Conservation (phyloP, 1,140 invertebrate genomes). For the Helicoverpa armigera region DNA sequence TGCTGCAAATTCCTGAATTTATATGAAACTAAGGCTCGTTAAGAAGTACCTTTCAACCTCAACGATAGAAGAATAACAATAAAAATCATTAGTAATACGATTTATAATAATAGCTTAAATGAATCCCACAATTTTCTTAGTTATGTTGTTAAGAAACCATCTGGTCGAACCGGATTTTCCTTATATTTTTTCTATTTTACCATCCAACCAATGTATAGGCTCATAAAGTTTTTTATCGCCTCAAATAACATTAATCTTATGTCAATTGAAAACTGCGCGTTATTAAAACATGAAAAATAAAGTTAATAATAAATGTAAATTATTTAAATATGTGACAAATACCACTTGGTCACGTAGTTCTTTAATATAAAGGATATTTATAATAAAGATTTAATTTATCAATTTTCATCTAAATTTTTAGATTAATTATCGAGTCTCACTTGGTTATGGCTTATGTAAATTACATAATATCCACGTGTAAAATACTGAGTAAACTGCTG, state of each 20-base stretch:
- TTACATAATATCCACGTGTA: conserved; percentile 8
- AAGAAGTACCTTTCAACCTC: no score
- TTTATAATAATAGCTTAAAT: conserved; percentile 11
- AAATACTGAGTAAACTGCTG: background rate
- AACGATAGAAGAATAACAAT: background rate
- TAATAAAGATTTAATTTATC: background rate
- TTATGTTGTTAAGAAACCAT: conserved; percentile 30
- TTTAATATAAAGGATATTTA: background rate
- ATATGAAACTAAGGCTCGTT: no score
- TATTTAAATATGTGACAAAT: conserved; percentile 5
- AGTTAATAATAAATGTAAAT: background rate
- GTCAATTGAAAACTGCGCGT: background rate
- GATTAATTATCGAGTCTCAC: background rate
- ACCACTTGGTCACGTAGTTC: background rate
- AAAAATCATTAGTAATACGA: background rate
- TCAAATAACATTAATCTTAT: conserved; percentile 12
- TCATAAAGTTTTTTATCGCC: background rate
- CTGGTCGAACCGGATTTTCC: conserved; percentile 48
- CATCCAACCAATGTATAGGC: background rate
- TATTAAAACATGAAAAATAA: background rate
- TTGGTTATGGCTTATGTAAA: background rate
- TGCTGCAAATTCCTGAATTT: no score
- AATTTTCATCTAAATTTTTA: background rate
- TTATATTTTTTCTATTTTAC: conserved; percentile 9
- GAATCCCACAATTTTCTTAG: conserved; percentile 36